Conservation (phyloP, 2,888 invertebrate species). For the Synergus laeviventris region DNA sequence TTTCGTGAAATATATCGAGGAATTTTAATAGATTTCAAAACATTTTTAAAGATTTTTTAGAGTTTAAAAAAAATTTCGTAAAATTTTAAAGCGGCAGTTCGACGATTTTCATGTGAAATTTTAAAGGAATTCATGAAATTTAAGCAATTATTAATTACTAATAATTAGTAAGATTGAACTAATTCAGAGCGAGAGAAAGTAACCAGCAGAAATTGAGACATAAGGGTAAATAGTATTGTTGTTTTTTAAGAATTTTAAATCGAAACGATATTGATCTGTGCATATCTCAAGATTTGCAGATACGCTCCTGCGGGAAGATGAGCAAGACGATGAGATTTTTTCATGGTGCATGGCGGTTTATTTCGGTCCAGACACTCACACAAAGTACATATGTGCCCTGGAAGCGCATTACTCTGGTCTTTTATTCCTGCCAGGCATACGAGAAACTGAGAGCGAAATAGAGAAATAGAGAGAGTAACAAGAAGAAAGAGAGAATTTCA, state of each 20-base stretch:
- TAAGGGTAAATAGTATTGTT: not conserved
- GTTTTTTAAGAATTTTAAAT: not conserved
- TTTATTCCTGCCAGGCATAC: conserved; percentile 40
- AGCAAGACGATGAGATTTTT: conserved; percentile 41
- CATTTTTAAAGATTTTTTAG: too few species aligned
- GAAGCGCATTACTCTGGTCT: conserved; percentile 47
- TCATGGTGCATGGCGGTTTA: conserved; percentile 47
- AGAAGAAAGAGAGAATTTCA: not conserved
- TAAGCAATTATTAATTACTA: too few species aligned
- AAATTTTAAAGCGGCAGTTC: too few species aligned
- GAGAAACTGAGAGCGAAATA: not conserved
- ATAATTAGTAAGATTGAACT: too few species aligned
- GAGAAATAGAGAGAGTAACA: not conserved
- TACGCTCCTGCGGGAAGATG: conserved; percentile 37
- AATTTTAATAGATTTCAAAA: too few species aligned
- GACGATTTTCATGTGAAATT: too few species aligned
- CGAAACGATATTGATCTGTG: not conserved
- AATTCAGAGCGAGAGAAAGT: too few species aligned
- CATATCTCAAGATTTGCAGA: conserved; percentile 31
- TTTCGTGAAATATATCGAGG: too few species aligned
- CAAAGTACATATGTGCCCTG: conserved; percentile 43
- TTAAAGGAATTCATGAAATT: too few species aligned
- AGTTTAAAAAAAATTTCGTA: too few species aligned
- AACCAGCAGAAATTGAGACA: not conserved
- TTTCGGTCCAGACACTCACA: conserved; percentile 51